Evolutionary conservation across 2,113 vertebrate genomes (phyloP).

Genomic region (Chloropsis hardwickii): DNA sequence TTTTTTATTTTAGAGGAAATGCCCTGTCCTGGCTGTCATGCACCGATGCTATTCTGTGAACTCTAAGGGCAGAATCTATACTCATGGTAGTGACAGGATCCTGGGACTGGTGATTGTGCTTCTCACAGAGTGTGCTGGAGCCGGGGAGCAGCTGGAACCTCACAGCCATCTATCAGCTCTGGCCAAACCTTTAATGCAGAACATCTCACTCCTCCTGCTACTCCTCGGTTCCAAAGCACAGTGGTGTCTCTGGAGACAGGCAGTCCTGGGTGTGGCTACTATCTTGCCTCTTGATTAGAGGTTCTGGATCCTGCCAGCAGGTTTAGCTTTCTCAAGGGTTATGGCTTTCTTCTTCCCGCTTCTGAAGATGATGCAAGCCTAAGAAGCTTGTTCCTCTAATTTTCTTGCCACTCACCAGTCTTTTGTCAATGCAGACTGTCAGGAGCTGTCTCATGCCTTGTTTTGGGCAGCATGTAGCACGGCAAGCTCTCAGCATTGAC

Average conservation of each 20-base stretch:
- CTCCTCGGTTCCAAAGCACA: background rate
- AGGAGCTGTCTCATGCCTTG: background rate
- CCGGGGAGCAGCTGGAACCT: background rate
- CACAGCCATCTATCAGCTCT: background rate
- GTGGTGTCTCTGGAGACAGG: background rate
- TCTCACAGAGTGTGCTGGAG: background rate
- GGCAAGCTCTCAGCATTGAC: background rate
- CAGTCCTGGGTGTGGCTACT: background rate
- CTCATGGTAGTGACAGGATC: background rate
- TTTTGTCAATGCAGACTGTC: background rate
- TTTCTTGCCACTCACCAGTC: background rate
- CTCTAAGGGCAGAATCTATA: background rate
- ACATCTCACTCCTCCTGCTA: background rate
- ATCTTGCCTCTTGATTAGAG: background rate
- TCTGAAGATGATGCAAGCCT: constrained; percentile 3
- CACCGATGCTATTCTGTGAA: fast-evolving
- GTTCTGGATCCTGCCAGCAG: background rate
- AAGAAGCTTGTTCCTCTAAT: background rate
- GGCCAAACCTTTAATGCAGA: background rate
- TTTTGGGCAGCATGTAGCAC: background rate
- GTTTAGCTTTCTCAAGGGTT: constrained; percentile 33
- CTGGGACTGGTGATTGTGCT: background rate
- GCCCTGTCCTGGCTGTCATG: background rate
- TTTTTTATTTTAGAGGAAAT: background rate
- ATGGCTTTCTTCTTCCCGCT: background rate